A percentile compares a stretch with the other conserved stretches of the same genome.
These are phyloP conservation scores for Antheraea yamamai DNA, from an alignment of 2,888 invertebrate species.

Conservation along the genomic window DNA sequence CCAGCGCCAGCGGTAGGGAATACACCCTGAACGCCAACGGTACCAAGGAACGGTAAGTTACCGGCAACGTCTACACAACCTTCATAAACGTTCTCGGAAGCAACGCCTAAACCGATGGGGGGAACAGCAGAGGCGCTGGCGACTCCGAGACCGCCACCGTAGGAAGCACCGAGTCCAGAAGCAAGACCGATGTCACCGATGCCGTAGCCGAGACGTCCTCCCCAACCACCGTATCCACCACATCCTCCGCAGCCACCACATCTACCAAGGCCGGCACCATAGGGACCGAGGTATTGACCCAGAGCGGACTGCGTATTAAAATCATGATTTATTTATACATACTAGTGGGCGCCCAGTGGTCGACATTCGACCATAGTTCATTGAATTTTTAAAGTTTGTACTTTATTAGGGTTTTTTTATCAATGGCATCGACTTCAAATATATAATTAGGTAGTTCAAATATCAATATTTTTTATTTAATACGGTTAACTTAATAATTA, in stretches of 20 bases:
- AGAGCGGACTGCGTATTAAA: slow-evolving; percentile 1
- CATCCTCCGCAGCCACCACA: slow-evolving; percentile 9
- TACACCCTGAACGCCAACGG: slow-evolving; percentile 46
- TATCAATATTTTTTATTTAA: too few relatives aligned
- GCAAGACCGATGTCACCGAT: slow-evolving; percentile 12
- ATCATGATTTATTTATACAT: too few relatives aligned
- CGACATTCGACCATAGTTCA: too few relatives aligned
- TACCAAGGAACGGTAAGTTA: slow-evolving; percentile 54
- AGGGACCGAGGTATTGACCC: neutral
- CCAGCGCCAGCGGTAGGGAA: slow-evolving; percentile 40
- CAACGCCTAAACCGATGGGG: neutral
- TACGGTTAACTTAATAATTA: too few relatives aligned
- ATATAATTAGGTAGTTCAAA: too few relatives aligned
- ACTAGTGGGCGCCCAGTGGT: too few relatives aligned
- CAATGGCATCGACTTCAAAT: too few relatives aligned
- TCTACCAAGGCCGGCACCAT: slow-evolving; percentile 15
- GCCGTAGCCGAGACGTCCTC: slow-evolving; percentile 9
- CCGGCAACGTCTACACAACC: slow-evolving; percentile 49
- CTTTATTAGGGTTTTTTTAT: too few relatives aligned
- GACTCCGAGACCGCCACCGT: slow-evolving; percentile 17
- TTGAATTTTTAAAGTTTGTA: too few relatives aligned
- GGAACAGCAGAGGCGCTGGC: slow-evolving; percentile 30
- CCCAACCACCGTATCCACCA: slow-evolving; percentile 16
- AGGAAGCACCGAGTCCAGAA: neutral
- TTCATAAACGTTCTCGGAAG: slow-evolving; percentile 48